These are phyloP conservation scores for Pelmatolapia mariae DNA, from an alignment of 2,113 vertebrate genomes.

Conservation along the genomic window DNA sequence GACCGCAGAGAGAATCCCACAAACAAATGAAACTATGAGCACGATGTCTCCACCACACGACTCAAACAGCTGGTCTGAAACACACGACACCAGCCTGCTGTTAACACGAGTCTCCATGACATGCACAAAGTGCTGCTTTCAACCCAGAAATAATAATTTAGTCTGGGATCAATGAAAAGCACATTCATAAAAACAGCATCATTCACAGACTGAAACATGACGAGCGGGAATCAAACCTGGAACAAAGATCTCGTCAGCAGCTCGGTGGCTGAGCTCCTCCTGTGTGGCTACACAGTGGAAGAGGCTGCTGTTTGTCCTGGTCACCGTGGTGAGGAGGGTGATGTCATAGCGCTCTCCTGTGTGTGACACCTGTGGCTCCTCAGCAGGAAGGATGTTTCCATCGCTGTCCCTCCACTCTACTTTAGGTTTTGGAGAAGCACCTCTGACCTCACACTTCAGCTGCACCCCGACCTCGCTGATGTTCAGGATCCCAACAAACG, in stretches of 20 bases:
- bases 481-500: neutral
- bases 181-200: rapidly evolving
- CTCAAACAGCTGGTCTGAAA: neutral
- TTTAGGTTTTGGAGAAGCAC: neutral
- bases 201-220: neutral
- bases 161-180: rapidly evolving
- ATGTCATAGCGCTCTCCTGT: neutral
- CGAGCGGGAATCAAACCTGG: neutral
- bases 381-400: neutral
- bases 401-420: neutral
- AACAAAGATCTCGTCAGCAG: neutral
- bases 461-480: rapidly evolving
- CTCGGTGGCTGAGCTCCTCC: neutral
- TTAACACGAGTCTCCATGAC: rapidly evolving
- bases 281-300: neutral
- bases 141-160: neutral
- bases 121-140: rapidly evolving
- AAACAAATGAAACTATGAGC: neutral
- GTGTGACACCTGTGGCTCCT: neutral
- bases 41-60: neutral
- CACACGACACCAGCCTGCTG: neutral
- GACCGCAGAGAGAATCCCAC: neutral
- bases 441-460: neutral
- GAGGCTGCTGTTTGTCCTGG: rapidly evolving
- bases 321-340: neutral